Conservation (phyloP, 2,797 vertebrate genomes). For the Acanthornis magna region DNA sequence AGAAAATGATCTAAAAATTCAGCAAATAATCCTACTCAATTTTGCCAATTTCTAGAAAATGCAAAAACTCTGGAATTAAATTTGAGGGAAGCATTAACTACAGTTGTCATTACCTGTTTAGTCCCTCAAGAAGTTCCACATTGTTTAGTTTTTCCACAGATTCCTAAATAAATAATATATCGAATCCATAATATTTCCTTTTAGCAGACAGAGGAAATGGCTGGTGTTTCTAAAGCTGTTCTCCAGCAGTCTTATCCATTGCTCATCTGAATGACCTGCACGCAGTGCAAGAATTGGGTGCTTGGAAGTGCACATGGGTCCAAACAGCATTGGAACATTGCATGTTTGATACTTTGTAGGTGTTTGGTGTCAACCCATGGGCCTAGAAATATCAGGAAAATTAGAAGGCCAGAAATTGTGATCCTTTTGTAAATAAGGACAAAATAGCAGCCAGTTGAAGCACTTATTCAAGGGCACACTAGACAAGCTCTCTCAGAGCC, state of each 20-base stretch:
- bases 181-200: not conserved
- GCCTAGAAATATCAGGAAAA: not conserved
- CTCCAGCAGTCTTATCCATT: not conserved
- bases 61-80: not conserved
- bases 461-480: not conserved
- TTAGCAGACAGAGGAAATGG: not conserved
- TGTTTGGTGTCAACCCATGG: not conserved
- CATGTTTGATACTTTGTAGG: not conserved
- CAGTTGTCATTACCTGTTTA: not conserved
- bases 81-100: not conserved
- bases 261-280: not conserved
- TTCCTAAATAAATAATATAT: not conserved
- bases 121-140: not conserved
- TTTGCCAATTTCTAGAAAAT: not conserved
- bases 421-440: not conserved
- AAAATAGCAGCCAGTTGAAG: not conserved
- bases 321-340: accelerated
- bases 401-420: not conserved
- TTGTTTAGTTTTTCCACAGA: not conserved
- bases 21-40: not conserved
- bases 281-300: not conserved
- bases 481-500: not conserved
- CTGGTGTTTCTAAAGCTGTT: not conserved
- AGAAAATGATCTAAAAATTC: not conserved
- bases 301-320: not conserved